Conservation (phyloP, 2,113 vertebrate species). For the Ochotona princeps region DNA sequence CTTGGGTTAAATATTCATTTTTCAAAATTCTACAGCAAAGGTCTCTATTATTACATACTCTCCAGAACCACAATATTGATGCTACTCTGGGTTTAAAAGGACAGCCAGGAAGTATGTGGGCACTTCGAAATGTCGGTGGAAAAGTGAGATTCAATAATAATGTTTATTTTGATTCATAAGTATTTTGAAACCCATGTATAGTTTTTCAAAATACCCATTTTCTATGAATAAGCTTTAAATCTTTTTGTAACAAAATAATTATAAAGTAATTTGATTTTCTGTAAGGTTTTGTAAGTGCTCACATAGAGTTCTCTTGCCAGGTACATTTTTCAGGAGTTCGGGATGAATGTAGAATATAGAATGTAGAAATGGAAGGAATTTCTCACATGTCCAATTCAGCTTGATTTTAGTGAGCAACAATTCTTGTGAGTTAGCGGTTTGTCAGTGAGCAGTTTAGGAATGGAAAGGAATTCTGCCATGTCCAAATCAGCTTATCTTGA, state of each 20-base stretch:
- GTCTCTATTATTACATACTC: background rate
- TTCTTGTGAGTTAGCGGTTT: background rate
- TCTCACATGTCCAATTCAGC: background rate
- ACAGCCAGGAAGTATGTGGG: background rate
- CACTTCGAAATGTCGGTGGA: too few relatives aligned
- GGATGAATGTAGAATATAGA: background rate
- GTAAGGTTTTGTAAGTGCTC: too few relatives aligned
- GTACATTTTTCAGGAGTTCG: background rate
- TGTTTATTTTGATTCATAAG: too few relatives aligned
- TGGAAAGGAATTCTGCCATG: background rate
- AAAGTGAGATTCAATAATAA: too few relatives aligned
- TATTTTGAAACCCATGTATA: too few relatives aligned
- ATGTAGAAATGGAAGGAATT: background rate
- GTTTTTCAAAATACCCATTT: too few relatives aligned
- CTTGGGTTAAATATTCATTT: constrained; percentile 30
- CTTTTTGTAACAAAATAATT: too few relatives aligned
- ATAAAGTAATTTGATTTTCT: too few relatives aligned
- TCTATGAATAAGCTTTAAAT: too few relatives aligned
- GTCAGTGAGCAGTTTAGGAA: background rate
- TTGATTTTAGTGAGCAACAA: background rate
- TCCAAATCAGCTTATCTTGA: background rate
- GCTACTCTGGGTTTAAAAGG: background rate
- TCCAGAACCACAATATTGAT: background rate
- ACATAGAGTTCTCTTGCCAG: background rate
- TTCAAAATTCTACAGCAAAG: background rate